Evolutionary conservation across 37 sponge, comb jelly and placozoan species (phyloP), one percentile per base, ranked within the genome.

Genomic region (Petrosia ficiformis): DNA sequence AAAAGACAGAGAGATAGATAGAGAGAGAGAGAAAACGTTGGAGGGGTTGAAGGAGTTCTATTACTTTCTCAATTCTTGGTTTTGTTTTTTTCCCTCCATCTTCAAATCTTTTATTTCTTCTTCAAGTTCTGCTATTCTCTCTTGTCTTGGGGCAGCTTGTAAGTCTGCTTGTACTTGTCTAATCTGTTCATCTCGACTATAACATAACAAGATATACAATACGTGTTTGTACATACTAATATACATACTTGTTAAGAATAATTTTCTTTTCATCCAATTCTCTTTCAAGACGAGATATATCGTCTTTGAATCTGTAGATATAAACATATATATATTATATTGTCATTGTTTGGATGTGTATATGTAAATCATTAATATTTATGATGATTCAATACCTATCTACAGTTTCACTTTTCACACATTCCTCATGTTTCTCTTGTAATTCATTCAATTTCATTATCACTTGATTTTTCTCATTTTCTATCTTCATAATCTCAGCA

Each of bases 181-280:
- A 3, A 35, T 35, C 35, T 68, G 70, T n/a, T 39, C 39, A 39
- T 39, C 39, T 6, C 37, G 36, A 35, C 70, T 68, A 30, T 68
- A 30, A n/a, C 54, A 48, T 8, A 19, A 48, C 54, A 48, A 14
- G 14, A 48, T 14, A 48, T 48, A 48, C 54, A 48, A 14, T 48
- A 14, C 14, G 54, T 48, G 14, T 48, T 48, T 19, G 54, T 42
- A 22, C n/a, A 41, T 33, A 77, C 77, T 65, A 41, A 76, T 65
- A 37, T 68, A 42, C 82, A 56, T 44, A 88, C 89, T 78, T 67
- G 19, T 39, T 42, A 28, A 78, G 42, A 30, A 57, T 10, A 1
- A 39, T 42, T 64, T 74, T 88, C 32, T 57, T 28, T 41, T 88
- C 79, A 25, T 43, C 43, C 71, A 88, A 59, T 21, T 88, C 89